Percentiles rank a stretch among this genome's conserved stretches.
phyloP scores from a whole-genome alignment of 2,888 invertebrate genomes.

The Rhingia rostrata region DNA sequence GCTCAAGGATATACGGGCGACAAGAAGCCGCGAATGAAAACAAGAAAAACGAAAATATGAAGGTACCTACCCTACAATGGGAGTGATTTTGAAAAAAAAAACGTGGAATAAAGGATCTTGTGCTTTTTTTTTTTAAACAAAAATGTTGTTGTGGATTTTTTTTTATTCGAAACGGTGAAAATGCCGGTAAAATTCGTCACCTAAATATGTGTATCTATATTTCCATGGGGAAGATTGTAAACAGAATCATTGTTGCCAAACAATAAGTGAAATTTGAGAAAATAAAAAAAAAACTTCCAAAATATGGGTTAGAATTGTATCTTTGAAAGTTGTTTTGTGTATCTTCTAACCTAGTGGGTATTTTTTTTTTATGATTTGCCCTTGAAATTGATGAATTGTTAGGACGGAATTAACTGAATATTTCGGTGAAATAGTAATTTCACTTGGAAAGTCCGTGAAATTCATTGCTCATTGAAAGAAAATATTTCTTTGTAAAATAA shows the following conservation, averaged over 20 bases:
- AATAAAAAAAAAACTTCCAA: background rate
- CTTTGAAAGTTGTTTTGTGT: background rate
- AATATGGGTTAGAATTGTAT: background rate
- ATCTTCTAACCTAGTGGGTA: too few relatives aligned
- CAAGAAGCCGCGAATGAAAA: background rate
- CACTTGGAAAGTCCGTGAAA: too few relatives aligned
- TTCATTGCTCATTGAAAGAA: too few relatives aligned
- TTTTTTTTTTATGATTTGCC: too few relatives aligned
- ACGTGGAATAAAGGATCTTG: too few relatives aligned
- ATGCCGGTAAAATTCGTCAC: conserved; percentile 16
- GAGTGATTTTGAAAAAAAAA: background rate
- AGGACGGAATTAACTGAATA: too few relatives aligned
- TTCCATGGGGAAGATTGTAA: background rate
- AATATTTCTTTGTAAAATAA: too few relatives aligned
- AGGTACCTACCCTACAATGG: background rate
- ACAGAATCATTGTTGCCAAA: conserved; percentile 14
- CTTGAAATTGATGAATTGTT: too few relatives aligned
- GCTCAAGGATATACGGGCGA: conserved; percentile 56
- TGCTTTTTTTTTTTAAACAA: background rate
- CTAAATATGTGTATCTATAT: background rate
- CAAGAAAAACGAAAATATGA: conserved; percentile 37
- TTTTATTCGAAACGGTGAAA: background rate
- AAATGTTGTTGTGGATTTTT: background rate
- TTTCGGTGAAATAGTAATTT: too few relatives aligned
- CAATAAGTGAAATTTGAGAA: background rate